Percentiles rank a stretch among this genome's conserved stretches.
Evolutionary conservation across 2,797 vertebrate genomes (phyloP).

Genomic region (Sternotherus odoratus): DNA sequence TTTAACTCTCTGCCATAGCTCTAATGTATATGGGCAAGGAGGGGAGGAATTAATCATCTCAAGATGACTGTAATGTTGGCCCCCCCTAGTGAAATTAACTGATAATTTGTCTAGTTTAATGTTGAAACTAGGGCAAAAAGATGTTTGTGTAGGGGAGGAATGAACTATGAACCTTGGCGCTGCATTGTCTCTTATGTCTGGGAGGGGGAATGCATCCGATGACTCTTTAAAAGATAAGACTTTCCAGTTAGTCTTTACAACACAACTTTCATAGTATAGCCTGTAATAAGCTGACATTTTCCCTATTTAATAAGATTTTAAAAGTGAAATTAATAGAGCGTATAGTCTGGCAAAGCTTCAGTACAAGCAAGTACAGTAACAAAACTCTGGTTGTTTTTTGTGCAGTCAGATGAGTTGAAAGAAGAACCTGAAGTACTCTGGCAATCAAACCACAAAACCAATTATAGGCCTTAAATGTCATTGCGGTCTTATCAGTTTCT

Average conservation of each 20-base stretch:
- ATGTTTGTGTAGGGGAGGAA: neutral
- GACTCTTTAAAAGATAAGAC: neutral
- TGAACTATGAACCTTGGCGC: accelerated
- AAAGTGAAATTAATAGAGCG: slow-evolving; percentile 18
- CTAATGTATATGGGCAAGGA: neutral
- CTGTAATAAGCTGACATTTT: neutral
- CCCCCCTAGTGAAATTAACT: neutral
- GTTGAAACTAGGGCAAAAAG: neutral
- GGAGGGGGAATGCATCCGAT: neutral
- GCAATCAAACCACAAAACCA: slow-evolving; percentile 18
- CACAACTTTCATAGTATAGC: neutral
- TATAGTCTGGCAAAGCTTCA: slow-evolving; percentile 4
- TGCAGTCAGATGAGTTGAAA: slow-evolving; percentile 6
- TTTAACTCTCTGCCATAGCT: neutral
- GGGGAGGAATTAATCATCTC: neutral
- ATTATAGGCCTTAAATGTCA: slow-evolving; percentile 1
- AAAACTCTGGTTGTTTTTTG: slow-evolving; percentile 36
- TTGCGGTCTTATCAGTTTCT: neutral
- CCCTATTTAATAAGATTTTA: neutral
- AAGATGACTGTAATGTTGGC: neutral
- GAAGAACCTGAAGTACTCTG: slow-evolving; percentile 45
- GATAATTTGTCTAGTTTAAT: neutral
- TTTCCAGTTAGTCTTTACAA: neutral
- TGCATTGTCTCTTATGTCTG: accelerated
- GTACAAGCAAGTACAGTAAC: neutral